These are phyloP conservation scores for Dendrolimus houi DNA, from an alignment of 2,888 invertebrate genomes.

Conservation along the genomic window DNA sequence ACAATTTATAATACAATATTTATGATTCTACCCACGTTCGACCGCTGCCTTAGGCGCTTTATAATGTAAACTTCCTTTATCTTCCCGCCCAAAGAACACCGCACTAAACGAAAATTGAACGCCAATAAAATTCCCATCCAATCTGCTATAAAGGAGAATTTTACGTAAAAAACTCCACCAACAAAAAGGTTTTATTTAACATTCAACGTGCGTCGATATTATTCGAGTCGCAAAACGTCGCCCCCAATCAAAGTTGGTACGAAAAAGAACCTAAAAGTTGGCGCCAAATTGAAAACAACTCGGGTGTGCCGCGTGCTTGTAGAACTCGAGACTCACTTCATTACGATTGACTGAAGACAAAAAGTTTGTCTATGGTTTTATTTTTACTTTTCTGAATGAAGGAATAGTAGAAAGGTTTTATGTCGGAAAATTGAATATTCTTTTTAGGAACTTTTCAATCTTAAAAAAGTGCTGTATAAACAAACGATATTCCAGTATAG, in stretches of 20 bases:
- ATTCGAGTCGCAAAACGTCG: conserved; percentile 23
- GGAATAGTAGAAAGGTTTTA: no score
- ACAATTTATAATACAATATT: neutral
- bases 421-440: no score
- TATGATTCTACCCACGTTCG: neutral
- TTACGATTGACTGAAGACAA: neutral
- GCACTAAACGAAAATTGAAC: conserved; percentile 33
- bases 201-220: conserved; percentile 38
- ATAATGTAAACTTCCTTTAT: conserved; percentile 3
- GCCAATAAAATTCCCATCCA: conserved; percentile 34
- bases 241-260: conserved; percentile 40
- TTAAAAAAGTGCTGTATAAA: no score
- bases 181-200: conserved; percentile 31
- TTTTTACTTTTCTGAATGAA: no score
- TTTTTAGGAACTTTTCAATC: no score
- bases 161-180: conserved; percentile 18
- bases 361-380: neutral
- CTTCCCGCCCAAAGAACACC: conserved; percentile 12
- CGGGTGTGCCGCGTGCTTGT: conserved; percentile 17
- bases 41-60: neutral
- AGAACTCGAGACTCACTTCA: conserved; percentile 3
- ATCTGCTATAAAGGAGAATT: conserved; percentile 32
- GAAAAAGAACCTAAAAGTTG: conserved; percentile 25
- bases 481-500: no score
- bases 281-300: conserved; percentile 26